These are phyloP conservation scores for Geotrupes spiniger DNA, from an alignment of 2,888 invertebrate species.

Conservation along the genomic window DNA sequence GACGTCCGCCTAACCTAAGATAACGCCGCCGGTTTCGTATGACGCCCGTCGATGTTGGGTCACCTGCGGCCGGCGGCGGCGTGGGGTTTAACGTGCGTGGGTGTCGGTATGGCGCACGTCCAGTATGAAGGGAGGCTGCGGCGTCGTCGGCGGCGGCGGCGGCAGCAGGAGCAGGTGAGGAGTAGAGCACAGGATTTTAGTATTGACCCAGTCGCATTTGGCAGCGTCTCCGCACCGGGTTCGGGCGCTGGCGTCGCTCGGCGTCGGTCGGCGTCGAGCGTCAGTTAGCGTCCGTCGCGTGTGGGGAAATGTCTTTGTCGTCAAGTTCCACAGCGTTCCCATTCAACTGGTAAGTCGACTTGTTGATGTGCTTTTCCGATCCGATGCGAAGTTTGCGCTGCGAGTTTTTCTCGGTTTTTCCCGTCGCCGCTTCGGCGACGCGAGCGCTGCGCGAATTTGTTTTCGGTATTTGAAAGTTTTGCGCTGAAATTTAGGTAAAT, in stretches of 20 bases:
- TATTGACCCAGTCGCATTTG: slow-evolving; percentile 49
- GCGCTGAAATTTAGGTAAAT: no score
- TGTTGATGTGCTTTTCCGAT: slow-evolving; percentile 16
- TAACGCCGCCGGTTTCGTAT: no score
- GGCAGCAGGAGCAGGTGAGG: slow-evolving; percentile 25
- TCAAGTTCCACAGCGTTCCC: slow-evolving; percentile 41
- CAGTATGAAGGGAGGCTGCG: slow-evolving; percentile 27
- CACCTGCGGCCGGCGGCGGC: no score
- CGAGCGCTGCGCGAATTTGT: no score
- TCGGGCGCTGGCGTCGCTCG: slow-evolving; percentile 48
- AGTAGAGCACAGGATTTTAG: slow-evolving; percentile 37
- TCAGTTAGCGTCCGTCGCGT: slow-evolving; percentile 48
- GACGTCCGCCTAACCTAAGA: no score
- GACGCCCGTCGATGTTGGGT: no score
- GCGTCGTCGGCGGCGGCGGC: no score
- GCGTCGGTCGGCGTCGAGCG: slow-evolving; percentile 44
- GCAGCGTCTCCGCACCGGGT: slow-evolving; percentile 45
- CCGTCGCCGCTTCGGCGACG: not conserved
- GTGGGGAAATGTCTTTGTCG: slow-evolving; percentile 48
- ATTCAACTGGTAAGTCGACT: slow-evolving; percentile 46
- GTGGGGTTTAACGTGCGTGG: slow-evolving; percentile 29
- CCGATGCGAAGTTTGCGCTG: no score
- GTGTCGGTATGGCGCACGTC: slow-evolving; percentile 38
- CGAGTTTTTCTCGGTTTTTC: slow-evolving; percentile 4
- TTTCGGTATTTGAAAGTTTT: no score